Evolutionary conservation across 2,113 vertebrate species (phyloP), one percentile per base, ranked within the genome.

Genomic region (Pholis gunnellus): DNA sequence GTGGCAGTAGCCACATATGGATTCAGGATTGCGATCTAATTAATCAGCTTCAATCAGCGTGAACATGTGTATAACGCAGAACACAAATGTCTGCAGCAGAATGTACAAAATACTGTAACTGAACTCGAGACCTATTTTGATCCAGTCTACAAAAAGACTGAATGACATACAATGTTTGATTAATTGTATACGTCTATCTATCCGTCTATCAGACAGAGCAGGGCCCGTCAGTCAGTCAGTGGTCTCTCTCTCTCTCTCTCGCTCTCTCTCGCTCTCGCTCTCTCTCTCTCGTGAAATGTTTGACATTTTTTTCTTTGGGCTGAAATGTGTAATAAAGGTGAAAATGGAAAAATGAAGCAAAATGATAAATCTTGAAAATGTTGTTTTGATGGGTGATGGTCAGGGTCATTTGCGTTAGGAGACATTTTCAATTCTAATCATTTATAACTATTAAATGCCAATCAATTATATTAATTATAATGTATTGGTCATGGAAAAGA

Each of bases 241-340:
- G 34, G 18, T 63, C 22, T 52, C 50, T 20, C 7, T n/a, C 69
- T 70, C 2, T 68, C 44, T 75, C 34, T 27, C 11, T 63, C 15
- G 44, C 31, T 73, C 72, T 46, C 10, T 46, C 64, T 57, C 17
- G 31, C 13, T 77, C 22, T 46, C 10, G 34, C 64, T 57, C 17
- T 34, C 13, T 77, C 22, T 75, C 34, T 27, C 11, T 63, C 15
- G 44, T 46, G 17, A 46, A 46, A 46, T 46, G 0, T 46, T 5
- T 46, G 44, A 9, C 17, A 17, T 6, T 3, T 34, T 34, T 72
- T 25, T 72, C 8, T 44, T 56, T 72, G 13, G 29, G 22, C 34
- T 57, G 11, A 57, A 36, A 31, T 52, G 64, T 66, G 9, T 18
- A 78, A 70, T 73, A 57, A 75, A 84, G 10, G 18, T 71, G 22